Evolutionary conservation across 2,113 vertebrate genomes (phyloP).

Genomic region (Madoqua kirkii): DNA sequence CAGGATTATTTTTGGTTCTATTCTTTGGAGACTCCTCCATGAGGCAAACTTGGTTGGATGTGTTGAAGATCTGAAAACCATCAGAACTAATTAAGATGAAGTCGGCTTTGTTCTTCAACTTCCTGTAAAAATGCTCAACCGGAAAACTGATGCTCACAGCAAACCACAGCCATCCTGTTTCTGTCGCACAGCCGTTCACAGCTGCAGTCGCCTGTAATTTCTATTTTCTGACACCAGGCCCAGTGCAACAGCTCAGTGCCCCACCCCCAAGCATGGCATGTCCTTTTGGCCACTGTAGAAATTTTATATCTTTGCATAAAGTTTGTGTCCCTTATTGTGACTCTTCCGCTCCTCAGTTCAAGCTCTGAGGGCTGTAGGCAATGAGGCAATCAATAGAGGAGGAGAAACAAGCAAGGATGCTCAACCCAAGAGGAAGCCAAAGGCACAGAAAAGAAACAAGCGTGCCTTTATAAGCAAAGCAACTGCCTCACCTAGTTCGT

Average conservation of each 20-base stretch:
- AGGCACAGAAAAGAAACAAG: not conserved
- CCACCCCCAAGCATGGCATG: not conserved
- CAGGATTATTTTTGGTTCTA: slow-evolving; percentile 24
- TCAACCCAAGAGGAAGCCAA: slow-evolving; percentile 11
- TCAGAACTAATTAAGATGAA: slow-evolving; percentile 62
- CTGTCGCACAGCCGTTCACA: slow-evolving; percentile 64
- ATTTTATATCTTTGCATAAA: not conserved
- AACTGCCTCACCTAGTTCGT: not conserved
- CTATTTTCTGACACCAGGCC: slow-evolving; percentile 37
- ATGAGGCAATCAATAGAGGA: not conserved
- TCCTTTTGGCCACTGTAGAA: slow-evolving; percentile 8
- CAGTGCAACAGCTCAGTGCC: not conserved
- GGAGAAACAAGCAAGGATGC: not conserved
- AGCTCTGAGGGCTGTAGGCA: not conserved
- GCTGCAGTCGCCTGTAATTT: slow-evolving; percentile 57
- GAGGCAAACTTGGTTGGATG: slow-evolving; percentile 23
- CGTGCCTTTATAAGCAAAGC: not conserved
- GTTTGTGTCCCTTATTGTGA: not conserved
- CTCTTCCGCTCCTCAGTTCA: not conserved
- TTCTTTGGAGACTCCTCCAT: slow-evolving; percentile 8
- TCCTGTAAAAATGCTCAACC: slow-evolving; percentile 73
- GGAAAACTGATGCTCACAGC: slow-evolving; percentile 71
- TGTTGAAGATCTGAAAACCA: slow-evolving; percentile 50
- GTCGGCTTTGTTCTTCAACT: slow-evolving; percentile 70
- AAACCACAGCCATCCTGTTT: slow-evolving; percentile 76